Base-by-base conservation (phyloP, 2,888 invertebrate genomes). In the Uropetala carovei region DNA sequence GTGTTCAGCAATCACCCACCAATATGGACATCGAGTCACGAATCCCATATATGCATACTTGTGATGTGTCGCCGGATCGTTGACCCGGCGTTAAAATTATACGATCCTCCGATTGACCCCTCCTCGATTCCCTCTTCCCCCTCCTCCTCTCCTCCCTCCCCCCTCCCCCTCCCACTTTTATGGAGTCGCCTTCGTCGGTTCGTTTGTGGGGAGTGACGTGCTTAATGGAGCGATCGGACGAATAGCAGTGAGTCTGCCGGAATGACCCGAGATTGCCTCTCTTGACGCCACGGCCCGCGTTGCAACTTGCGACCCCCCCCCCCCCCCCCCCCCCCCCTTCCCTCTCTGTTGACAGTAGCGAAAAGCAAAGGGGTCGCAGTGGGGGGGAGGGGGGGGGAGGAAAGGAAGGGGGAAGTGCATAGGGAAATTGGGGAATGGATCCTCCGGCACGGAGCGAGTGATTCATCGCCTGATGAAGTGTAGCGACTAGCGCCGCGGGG, bases 391-490 rank as follows among this genome's bases (percentile, higher is more conserved):
- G 5, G 5, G 5, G 1, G 43, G 5, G 5, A 43, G 43, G 43
- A 43, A 43, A 43, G 43, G 43, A 43, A 43, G 43, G 43, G 57
- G 83, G 89, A 89, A 22, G 64, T 68, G 64, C 89, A 68, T n/a
- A 13, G 64, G 89, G 64, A 89, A 64, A 89, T 89, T 89, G 89
- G 89, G 43, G 83, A 83, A 57, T n/a, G 43, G 83, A 83, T 57
- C 9, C 57, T 43, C 43, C 43, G 43, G 22, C 75, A 75, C 75
- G 22, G 43, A 43, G 43, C 43, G 43, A 5, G 75, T 75, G 75
- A 75, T 75, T 27, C 75, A 75, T 27, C 18, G 22, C 5, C 43
- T 43, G 43, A 43, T 43, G 43, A 43, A 43, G 43, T 43, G 43
- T 43, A 43, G 43, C 43, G 1, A 43, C 43, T 5, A 43, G 43